phyloP scores from a whole-genome alignment of 2,113 vertebrate genomes.

The Xenopus borealis region DNA sequence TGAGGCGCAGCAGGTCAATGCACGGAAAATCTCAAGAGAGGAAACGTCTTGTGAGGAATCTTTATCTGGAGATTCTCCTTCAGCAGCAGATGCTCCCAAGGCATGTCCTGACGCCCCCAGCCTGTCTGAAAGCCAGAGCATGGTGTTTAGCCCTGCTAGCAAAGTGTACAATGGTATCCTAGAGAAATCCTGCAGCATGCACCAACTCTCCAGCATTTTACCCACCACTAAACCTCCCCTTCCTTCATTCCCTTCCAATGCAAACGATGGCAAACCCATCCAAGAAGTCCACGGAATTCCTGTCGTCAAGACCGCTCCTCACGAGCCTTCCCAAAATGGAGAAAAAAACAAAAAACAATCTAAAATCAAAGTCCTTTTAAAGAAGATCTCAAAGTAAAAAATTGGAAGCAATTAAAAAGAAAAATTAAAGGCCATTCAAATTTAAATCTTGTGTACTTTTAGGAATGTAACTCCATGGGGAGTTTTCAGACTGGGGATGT shows the following conservation, averaged over 20 bases:
- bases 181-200: constrained; percentile 96
- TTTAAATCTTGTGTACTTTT: constrained; percentile 59
- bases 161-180: constrained; percentile 91
- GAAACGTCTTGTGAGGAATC: constrained; percentile 80
- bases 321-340: constrained; percentile 86
- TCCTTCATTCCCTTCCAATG: constrained; percentile 78
- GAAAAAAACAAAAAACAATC: constrained; percentile 91
- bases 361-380: constrained; percentile 96
- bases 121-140: constrained; percentile 83
- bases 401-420: constrained; percentile 38
- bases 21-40: constrained; percentile 83
- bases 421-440: constrained; percentile 49
- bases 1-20: constrained; percentile 74
- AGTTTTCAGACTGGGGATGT: constrained; percentile 64
- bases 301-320: constrained; percentile 82
- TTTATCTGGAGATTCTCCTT: constrained; percentile 68
- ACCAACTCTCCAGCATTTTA: constrained; percentile 80
- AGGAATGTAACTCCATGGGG: constrained; percentile 81
- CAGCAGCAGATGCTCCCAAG: constrained; percentile 69
- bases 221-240: constrained; percentile 73
- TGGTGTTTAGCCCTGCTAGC: constrained; percentile 80
- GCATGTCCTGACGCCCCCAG: constrained; percentile 84
- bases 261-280: constrained; percentile 74
- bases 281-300: constrained; percentile 66
- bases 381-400: constrained; percentile 82